Conservation (phyloP, 2,888 invertebrate species). For the Oscheius sp. region DNA sequence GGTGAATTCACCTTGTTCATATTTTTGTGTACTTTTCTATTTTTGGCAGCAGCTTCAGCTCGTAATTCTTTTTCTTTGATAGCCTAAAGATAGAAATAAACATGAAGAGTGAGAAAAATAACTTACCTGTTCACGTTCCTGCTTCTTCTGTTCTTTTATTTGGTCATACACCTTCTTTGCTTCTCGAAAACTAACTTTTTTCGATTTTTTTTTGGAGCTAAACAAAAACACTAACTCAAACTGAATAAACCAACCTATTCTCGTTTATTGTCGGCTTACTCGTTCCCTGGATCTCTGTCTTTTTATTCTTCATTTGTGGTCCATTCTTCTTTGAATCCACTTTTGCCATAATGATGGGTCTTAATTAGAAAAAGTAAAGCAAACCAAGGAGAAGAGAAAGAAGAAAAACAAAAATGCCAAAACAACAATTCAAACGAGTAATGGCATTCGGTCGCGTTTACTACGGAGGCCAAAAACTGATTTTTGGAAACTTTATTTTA, state of each 20-base stretch:
- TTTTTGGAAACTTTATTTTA: too few species aligned
- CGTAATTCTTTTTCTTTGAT: background rate
- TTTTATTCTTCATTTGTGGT: background rate
- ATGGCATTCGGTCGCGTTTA: background rate
- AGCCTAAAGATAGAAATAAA: background rate
- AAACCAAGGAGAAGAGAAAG: background rate
- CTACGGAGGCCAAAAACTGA: background rate
- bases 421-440: background rate
- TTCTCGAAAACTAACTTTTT: conserved; percentile 7
- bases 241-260: background rate
- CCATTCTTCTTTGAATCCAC: background rate
- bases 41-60: background rate
- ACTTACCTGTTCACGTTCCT: conserved; percentile 14
- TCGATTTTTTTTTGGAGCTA: conserved; percentile 11
- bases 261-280: background rate
- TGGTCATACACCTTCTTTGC: conserved; percentile 25
- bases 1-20: conserved; percentile 7
- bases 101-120: background rate
- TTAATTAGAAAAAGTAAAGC: background rate
- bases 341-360: background rate
- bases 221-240: background rate
- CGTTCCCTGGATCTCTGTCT: background rate
- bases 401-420: background rate
- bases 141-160: conserved; percentile 3
- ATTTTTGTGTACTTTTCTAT: conserved; percentile 18